These are phyloP conservation scores for Hyalella azteca DNA, from an alignment of 2,888 invertebrate species.

Conservation along the genomic window DNA sequence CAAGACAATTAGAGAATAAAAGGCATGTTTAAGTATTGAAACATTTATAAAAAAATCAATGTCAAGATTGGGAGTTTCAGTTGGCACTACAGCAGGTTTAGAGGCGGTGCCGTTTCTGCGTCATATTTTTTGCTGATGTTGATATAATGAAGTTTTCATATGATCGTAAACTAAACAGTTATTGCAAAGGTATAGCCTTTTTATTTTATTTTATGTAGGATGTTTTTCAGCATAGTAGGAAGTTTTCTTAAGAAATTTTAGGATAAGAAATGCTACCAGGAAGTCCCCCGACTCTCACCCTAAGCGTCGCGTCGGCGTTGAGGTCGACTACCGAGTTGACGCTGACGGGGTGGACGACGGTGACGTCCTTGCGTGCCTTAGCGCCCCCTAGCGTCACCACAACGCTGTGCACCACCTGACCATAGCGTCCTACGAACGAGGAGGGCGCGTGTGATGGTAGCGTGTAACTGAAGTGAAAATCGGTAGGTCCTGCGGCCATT, in stretches of 20 bases:
- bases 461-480: neutral
- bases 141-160: neutral
- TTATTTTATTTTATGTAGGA: neutral
- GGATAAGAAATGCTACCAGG: neutral
- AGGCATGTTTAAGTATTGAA: neutral
- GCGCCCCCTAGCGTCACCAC: neutral
- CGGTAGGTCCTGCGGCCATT: neutral
- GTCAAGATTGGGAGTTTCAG: neutral
- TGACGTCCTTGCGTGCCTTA: conserved; percentile 1
- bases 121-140: neutral
- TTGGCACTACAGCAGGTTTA: too few species aligned
- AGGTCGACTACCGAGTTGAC: neutral
- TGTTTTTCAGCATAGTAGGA: neutral
- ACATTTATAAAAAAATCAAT: neutral
- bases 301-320: neutral
- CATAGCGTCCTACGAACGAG: neutral
- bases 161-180: neutral
- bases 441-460: neutral
- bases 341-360: neutral
- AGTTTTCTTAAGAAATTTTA: neutral
- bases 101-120: too few species aligned
- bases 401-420: neutral
- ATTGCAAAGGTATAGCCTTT: neutral
- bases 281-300: neutral
- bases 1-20: neutral